A percentile compares a stretch with the other conserved stretches of the same genome.
These are phyloP conservation scores for Cuculus canorus DNA, from an alignment of 2,797 vertebrate genomes.

Conservation along the genomic window DNA sequence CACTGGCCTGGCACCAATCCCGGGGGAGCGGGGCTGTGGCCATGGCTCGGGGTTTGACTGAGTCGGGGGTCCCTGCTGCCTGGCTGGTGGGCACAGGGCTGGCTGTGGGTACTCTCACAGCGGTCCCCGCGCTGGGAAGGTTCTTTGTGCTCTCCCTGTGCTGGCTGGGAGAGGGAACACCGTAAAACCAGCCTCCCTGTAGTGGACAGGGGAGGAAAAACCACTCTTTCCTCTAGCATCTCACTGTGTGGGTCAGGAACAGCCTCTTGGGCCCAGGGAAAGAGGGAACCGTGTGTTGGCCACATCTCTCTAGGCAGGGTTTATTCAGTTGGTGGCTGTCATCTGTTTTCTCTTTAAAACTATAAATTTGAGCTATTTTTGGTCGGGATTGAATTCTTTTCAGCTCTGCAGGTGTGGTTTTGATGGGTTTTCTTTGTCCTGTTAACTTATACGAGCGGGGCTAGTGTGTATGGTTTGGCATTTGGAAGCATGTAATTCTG, in stretches of 20 bases:
- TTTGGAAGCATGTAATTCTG: background rate
- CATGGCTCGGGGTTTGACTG: no score
- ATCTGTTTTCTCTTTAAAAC: background rate
- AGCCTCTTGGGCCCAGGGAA: background rate
- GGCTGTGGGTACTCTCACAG: background rate
- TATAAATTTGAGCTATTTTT: background rate
- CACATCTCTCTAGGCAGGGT: background rate
- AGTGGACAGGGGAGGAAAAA: background rate
- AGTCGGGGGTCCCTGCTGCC: no score
- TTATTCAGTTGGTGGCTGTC: background rate
- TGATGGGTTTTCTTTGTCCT: conserved; percentile 11
- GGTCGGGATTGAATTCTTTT: background rate
- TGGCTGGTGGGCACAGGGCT: no score
- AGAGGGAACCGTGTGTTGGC: background rate
- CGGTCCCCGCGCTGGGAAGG: background rate
- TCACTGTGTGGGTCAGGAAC: background rate
- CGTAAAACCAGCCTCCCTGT: background rate
- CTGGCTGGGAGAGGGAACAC: background rate
- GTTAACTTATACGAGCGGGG: background rate
- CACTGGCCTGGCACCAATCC: no score
- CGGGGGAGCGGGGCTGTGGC: no score
- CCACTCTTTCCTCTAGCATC: background rate
- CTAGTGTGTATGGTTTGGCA: background rate
- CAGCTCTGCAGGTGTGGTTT: background rate
- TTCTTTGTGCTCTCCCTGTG: conserved; percentile 12